Evolutionary conservation across 2,888 invertebrate genomes (phyloP), one percentile per base, ranked within the genome.

Genomic region (Trissoscelio sp.): DNA sequence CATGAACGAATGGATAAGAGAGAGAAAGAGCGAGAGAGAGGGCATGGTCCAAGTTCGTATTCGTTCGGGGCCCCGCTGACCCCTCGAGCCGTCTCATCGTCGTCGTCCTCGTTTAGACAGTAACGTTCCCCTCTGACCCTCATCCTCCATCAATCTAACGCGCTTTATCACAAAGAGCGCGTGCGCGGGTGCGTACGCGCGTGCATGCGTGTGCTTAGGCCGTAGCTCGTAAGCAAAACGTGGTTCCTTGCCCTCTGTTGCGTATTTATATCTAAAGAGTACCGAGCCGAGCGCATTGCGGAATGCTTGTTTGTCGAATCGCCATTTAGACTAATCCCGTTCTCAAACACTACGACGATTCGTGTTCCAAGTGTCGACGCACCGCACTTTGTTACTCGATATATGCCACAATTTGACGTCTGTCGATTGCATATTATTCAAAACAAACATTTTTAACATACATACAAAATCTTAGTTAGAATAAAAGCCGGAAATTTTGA

Each of bases 161-260:
- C 66, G 64, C 48, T 72, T 73, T 72, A 67, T 72, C 75, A 62
- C 67, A 77, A 73, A 81, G 74, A 78, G 80, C 84, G 83, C 84
- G 83, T 83, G 79, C 81, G 83, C 81, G 83, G 81, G 83, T 85
- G 84, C 83, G 80, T 84, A 72, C 69, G 69, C 80, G 81, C 77
- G 72, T 74, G 80, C 78, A 82, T 73, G 70, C 83, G 67, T 79
- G 66, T 66, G 78, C 78, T 83, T 81, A 78, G 80, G 70, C 69
- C 60, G 73, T 53, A 53, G 79, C 72, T 79, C 69, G 72, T 79
- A 82, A 70, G 83, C 83, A 79, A 85, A 81, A 83, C 82, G 84
- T 88, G 88, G 88, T 88, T 88, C 88, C 88, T 88, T 88, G 88
- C 88, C 88, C 88, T 88, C 88, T 88, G 87, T 88, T 87, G 88